These are phyloP conservation scores for Pseudoatta argentina DNA, from an alignment of 1,140 invertebrate genomes.

Conservation along the genomic window DNA sequence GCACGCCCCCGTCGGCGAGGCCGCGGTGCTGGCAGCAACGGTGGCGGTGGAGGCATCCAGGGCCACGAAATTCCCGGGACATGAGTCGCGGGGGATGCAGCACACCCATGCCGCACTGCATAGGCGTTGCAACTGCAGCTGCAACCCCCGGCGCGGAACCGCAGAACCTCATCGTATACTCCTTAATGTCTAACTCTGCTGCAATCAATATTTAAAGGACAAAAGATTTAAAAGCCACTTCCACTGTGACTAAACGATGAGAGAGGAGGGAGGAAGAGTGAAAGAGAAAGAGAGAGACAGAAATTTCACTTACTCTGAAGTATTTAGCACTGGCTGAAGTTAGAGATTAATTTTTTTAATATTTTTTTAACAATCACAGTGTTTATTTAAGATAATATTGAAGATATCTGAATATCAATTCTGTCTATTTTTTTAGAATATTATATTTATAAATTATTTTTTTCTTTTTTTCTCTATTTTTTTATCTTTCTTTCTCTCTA, in stretches of 20 bases:
- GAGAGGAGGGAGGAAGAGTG: background rate
- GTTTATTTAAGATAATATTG: no score
- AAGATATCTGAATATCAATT: no score
- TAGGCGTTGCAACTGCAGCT: constrained; percentile 61
- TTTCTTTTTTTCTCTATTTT: no score
- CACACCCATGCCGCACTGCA: constrained; percentile 56
- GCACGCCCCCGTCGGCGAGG: constrained; percentile 46
- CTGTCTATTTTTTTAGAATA: no score
- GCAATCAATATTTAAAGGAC: background rate
- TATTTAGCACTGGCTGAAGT: background rate
- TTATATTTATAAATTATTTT: no score
- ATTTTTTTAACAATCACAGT: constrained; percentile 8
- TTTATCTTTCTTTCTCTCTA: no score
- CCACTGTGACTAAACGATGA: background rate
- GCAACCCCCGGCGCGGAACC: constrained; percentile 31
- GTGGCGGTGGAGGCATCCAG: constrained; percentile 15
- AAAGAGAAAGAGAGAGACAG: background rate
- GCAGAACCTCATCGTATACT: constrained; percentile 6
- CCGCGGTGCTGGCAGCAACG: background rate
- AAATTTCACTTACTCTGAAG: background rate
- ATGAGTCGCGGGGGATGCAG: constrained; percentile 62
- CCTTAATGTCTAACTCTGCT: background rate
- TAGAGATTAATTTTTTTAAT: background rate
- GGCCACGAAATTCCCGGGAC: constrained; percentile 70
- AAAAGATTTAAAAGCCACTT: constrained; percentile 12